Evolutionary conservation across 2,888 invertebrate genomes (phyloP).

Genomic region (Drosophila multiciliata): DNA sequence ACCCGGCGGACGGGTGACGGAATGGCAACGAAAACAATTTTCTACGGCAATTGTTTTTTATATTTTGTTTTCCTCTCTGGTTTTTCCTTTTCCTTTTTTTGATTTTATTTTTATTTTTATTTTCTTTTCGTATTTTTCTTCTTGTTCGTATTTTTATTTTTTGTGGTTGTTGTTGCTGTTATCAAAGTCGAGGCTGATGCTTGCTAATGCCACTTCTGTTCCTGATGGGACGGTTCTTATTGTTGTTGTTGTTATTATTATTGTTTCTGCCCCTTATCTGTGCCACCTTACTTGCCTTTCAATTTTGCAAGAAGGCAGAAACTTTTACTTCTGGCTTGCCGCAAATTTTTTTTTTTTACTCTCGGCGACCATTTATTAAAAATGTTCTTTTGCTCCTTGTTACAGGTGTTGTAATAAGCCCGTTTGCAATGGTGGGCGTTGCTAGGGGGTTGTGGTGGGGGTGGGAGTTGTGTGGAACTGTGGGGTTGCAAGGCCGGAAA

Average conservation of each 20-base stretch:
- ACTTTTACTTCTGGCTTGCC: conserved; percentile 68
- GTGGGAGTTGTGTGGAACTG: background rate
- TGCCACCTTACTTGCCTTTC: conserved; percentile 48
- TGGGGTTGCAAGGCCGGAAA: conserved; percentile 43
- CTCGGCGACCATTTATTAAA: conserved; percentile 62
- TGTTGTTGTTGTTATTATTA: conserved; percentile 27
- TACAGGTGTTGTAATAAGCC: conserved; percentile 2
- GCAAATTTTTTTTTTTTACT: conserved; percentile 49
- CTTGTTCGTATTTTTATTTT: too few relatives aligned
- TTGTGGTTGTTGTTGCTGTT: conserved; percentile 21
- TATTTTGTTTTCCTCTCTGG: conserved; percentile 3
- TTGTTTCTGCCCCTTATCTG: conserved; percentile 49
- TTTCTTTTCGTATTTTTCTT: conserved; percentile 24
- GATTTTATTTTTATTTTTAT: conserved; percentile 3
- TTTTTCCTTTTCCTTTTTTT: conserved; percentile 8
- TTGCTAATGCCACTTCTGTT: conserved; percentile 56
- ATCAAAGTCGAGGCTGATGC: conserved; percentile 62
- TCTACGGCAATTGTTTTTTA: conserved; percentile 60
- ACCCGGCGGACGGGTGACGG: background rate
- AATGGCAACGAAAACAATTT: conserved; percentile 54
- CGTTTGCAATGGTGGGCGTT: background rate
- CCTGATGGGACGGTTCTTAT: conserved; percentile 56
- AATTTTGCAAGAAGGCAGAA: conserved; percentile 41
- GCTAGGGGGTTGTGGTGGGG: too few relatives aligned
- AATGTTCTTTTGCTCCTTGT: conserved; percentile 16